Evolutionary conservation across 2,888 invertebrate species (phyloP).

Genomic region (Buathra laborator): DNA sequence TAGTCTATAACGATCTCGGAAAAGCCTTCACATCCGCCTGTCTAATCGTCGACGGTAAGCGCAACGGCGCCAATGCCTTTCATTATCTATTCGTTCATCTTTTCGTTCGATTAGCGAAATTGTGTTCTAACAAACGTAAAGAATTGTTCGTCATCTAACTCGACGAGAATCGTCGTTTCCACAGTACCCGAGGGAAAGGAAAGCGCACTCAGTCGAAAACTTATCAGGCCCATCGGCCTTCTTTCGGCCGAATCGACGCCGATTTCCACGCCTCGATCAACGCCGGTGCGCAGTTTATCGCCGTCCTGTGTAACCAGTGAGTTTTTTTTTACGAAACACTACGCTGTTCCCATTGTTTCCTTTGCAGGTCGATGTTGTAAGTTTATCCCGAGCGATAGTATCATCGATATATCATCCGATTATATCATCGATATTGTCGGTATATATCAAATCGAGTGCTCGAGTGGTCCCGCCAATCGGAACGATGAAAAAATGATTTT

Average conservation of each 20-base stretch:
- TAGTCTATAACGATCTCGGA: slow-evolving; percentile 94
- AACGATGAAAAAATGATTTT: not conserved
- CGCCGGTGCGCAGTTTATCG: slow-evolving; percentile 90
- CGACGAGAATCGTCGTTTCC: slow-evolving; percentile 22
- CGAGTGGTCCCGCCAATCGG: not conserved
- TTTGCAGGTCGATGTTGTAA: not conserved
- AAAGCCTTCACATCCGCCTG: slow-evolving; percentile 93
- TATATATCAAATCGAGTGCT: not conserved
- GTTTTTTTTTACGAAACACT: slow-evolving; percentile 43
- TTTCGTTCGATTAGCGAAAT: slow-evolving; percentile 25
- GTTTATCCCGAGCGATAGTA: not conserved
- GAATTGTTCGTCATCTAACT: slow-evolving; percentile 29
- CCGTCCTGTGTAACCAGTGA: slow-evolving; percentile 85
- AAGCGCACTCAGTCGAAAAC: slow-evolving; percentile 88
- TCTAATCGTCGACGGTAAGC: slow-evolving; percentile 92
- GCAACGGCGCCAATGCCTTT: not conserved
- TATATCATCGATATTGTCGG: not conserved
- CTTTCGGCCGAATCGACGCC: slow-evolving; percentile 89
- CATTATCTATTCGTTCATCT: not conserved
- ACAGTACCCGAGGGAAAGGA: slow-evolving; percentile 94
- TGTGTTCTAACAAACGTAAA: slow-evolving; percentile 41
- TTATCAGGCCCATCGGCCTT: slow-evolving; percentile 89
- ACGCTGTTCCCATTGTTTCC: not conserved
- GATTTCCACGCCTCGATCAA: slow-evolving; percentile 90
- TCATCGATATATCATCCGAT: not conserved